Percentiles rank a stretch among this genome's conserved stretches.
Conservation (phyloP, 2,797 vertebrate genomes). For the Myotis planiceps region DNA sequence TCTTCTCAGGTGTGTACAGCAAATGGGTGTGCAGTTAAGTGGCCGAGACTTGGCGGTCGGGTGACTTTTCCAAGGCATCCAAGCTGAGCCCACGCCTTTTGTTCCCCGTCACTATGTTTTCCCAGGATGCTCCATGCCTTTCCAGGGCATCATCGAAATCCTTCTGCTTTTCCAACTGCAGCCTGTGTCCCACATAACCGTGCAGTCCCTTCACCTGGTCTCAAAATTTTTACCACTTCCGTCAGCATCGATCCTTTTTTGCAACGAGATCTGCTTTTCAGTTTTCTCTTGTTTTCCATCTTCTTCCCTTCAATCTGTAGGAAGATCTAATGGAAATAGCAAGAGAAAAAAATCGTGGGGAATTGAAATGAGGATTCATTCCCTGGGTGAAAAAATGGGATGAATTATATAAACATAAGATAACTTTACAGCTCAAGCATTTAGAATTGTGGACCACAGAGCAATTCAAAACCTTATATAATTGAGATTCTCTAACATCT, state of each 20-base stretch:
- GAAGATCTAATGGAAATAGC: not conserved
- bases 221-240: not conserved
- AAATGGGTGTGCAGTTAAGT: not conserved
- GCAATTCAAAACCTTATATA: not conserved
- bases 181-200: rapidly evolving
- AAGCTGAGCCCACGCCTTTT: not conserved
- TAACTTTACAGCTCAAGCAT: not conserved
- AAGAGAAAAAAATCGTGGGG: not conserved
- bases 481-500: conserved; percentile 10
- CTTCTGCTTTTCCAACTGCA: rapidly evolving
- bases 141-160: rapidly evolving
- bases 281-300: not conserved
- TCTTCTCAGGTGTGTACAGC: not conserved
- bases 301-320: not conserved
- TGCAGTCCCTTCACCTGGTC: not conserved
- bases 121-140: not conserved
- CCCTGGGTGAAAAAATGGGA: not conserved
- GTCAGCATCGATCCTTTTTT: not conserved
- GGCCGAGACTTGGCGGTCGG: not conserved
- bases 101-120: not conserved
- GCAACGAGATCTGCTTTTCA: not conserved
- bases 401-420: not conserved
- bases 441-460: not conserved
- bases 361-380: conserved; percentile 5
- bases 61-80: not conserved